Conservation (phyloP, 53 echinoderm and acorn worm genomes). For the Hippasteria phrygiana region DNA sequence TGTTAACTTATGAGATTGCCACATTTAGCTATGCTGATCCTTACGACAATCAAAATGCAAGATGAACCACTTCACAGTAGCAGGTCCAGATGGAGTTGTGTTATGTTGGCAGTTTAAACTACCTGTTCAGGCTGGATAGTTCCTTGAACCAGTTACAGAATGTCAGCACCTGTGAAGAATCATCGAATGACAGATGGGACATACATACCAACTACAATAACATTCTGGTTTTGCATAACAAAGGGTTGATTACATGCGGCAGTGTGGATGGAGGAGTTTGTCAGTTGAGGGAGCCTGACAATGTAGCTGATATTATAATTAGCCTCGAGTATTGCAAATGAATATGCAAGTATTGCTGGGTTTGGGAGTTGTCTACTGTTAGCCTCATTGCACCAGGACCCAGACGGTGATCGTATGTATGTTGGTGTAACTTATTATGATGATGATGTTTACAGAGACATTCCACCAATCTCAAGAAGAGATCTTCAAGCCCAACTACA, state of each 20-base stretch:
- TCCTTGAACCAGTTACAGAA: conserved; percentile 29
- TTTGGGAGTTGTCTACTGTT: conserved; percentile 4
- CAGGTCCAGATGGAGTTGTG: conserved; percentile 45
- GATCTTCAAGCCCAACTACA: not conserved
- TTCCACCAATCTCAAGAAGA: not conserved
- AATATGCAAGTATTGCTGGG: not conserved
- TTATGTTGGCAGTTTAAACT: conserved; percentile 61
- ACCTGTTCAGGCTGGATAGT: conserved; percentile 15
- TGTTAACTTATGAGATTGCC: conserved; percentile 46
- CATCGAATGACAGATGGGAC: not conserved
- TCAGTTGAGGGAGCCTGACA: conserved; percentile 23
- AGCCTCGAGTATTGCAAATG: not conserved
- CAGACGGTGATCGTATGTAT: conserved; percentile 22
- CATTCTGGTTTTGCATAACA: conserved; percentile 45
- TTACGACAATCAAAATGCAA: not conserved
- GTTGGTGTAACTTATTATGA: conserved; percentile 18
- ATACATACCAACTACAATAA: conserved; percentile 63
- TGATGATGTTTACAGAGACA: not conserved
- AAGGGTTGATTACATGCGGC: conserved; percentile 65
- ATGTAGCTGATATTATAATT: not conserved
- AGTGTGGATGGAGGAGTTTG: conserved; percentile 48
- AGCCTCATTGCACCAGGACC: conserved; percentile 40
- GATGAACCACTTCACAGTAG: conserved; percentile 47
- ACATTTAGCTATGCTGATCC: conserved; percentile 33
- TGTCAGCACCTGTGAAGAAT: conserved; percentile 20